Evolutionary conservation across 2,888 invertebrate species (phyloP), one percentile per base, ranked within the genome.

Genomic region (Cybosia mesomella): DNA sequence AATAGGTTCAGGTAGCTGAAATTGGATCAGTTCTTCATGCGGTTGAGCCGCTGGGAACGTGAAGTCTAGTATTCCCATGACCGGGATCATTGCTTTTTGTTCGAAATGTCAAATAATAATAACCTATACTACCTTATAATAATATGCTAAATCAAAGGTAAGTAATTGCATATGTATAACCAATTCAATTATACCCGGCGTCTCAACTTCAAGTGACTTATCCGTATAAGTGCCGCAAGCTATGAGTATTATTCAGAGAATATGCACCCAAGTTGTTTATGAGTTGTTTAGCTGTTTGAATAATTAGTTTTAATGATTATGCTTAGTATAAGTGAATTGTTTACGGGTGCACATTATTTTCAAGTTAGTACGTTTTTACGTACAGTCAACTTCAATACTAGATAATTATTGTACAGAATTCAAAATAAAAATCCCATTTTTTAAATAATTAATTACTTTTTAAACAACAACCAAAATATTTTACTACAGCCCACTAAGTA

Each of bases 231-330:
- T 54, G 7, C 57, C 66, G 28, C 49, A 21, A 34, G 64, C 68
- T 64, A 71, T 62, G 58, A 34, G 24, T 10, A 21, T 0, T 43
- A 55, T 10, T 43, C 43, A 72, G 61, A 54, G 24, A 53, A 58
- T 34, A 32, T 58, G 58, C 32, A 58, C n/a, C 28, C 58, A 58
- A 34, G n/a, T 49, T 28, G 57, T 57, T 57, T 28, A 57, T 57
- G 7, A 57, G 57, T 28, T 24, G 28, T 15, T 57, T 15, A n/a
- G 28, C 57, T 24, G 57, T 57, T 18, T 24, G 24, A n/a, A 8
- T 49, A n/a, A 9, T 49, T 9, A 49, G n/a, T 18, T 43, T 49
- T 49, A n/a, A 49, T n/a, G n/a, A 49, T 49, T 49, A 9, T 49
- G n/a, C 49, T 28, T 28, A 28, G 28, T 28, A 28, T 28, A 28